Conservation (phyloP, 2,797 vertebrate species). For the Dermochelys coriacea region DNA sequence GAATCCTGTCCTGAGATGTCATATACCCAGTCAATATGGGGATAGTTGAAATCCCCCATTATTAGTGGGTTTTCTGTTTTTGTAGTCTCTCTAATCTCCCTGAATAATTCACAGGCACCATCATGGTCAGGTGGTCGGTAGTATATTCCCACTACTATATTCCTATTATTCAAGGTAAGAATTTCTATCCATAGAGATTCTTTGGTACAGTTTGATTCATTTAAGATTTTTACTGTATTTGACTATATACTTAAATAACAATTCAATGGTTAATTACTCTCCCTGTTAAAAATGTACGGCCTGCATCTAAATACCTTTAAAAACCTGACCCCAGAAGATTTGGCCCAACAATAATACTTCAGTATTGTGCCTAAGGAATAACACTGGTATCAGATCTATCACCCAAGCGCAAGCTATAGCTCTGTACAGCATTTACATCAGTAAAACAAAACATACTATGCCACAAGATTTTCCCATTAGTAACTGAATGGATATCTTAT, state of each 20-base stretch:
- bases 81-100: neutral
- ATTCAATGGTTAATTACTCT: neutral
- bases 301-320: constrained; percentile 5
- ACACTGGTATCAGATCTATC: constrained; percentile 49
- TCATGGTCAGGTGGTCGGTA: neutral
- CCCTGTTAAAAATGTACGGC: neutral
- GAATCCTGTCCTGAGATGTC: neutral
- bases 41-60: neutral
- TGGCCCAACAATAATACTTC: neutral
- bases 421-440: constrained; percentile 59
- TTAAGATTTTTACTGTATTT: neutral
- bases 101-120: neutral
- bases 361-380: neutral
- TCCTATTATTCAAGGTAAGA: neutral
- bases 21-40: neutral
- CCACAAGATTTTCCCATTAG: constrained; percentile 66
- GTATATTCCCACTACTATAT: neutral
- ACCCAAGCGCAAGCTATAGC: constrained; percentile 65
- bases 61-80: neutral
- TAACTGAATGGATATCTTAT: constrained; percentile 66
- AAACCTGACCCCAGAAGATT: neutral
- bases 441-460: constrained; percentile 62
- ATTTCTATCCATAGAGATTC: too few species aligned
- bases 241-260: neutral
- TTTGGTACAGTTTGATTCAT: too few species aligned